A percentile compares a stretch with the other conserved stretches of the same genome.
These are phyloP conservation scores for Cheilosia variabilis DNA, from an alignment of 2,888 invertebrate species.

Conservation along the genomic window DNA sequence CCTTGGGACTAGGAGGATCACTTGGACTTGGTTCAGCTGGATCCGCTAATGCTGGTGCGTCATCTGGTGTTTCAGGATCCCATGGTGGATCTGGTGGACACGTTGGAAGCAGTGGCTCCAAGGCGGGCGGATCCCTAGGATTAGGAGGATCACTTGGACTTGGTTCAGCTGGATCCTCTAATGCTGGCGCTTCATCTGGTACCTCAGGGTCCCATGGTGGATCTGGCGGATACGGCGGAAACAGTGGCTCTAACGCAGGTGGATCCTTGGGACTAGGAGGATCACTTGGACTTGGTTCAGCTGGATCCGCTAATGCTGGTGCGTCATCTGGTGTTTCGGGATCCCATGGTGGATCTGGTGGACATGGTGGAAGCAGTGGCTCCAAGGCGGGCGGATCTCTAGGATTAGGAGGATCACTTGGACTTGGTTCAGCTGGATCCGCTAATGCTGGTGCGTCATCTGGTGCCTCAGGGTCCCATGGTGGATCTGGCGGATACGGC, in stretches of 20 bases:
- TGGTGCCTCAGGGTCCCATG: background rate
- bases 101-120: conserved; percentile 11
- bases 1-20: background rate
- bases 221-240: background rate
- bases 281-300: conserved; percentile 10
- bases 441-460: conserved; percentile 28
- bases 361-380: background rate
- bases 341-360: background rate
- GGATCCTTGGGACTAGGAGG: conserved; percentile 6
- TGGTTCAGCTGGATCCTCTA: background rate
- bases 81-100: background rate
- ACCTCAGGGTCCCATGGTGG: conserved; percentile 10
- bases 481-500: conserved; percentile 10
- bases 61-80: conserved; percentile 16
- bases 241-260: background rate
- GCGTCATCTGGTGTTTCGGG: conserved; percentile 8
- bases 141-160: background rate
- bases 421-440: conserved; percentile 8
- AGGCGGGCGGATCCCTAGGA: background rate
- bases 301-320: background rate
- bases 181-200: conserved; percentile 4
- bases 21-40: background rate
- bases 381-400: background rate
- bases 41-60: conserved; percentile 20
- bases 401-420: conserved; percentile 26